Conservation (phyloP, 2,113 vertebrate genomes). For the Uropsilus gracilis region DNA sequence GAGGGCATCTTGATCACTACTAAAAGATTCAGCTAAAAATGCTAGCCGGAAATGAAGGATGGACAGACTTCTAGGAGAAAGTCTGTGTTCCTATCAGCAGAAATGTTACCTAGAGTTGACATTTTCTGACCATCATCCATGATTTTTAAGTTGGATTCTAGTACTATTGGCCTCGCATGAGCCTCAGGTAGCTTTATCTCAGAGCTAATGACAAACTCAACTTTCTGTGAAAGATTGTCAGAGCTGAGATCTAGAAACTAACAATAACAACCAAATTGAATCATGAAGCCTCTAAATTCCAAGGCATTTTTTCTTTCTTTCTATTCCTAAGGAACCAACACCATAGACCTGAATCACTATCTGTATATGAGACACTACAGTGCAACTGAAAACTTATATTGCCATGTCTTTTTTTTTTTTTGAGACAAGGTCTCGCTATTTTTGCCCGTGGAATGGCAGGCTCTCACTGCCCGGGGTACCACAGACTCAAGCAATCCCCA, state of each 20-base stretch:
- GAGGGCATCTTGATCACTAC: not conserved
- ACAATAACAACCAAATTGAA: not conserved
- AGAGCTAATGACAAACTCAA: not conserved
- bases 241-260: not conserved
- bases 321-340: not conserved
- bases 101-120: not conserved
- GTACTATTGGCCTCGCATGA: not conserved
- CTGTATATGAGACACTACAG: not conserved
- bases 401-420: too few species aligned
- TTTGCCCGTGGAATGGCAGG: too few species aligned
- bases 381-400: not conserved
- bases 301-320: not conserved
- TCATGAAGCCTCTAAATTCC: constrained; percentile 21
- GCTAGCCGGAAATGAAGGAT: not conserved
- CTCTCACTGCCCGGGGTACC: too few species aligned
- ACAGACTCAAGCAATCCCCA: too few species aligned
- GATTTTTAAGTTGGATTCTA: not conserved
- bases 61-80: not conserved
- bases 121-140: not conserved
- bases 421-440: too few species aligned
- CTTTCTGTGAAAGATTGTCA: not conserved
- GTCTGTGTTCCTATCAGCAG: not conserved
- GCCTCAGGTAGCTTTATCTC: not conserved
- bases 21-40: not conserved
- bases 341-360: not conserved